Evolutionary conservation across 2,113 vertebrate genomes (phyloP).

Genomic region (Catagonus wagneri): DNA sequence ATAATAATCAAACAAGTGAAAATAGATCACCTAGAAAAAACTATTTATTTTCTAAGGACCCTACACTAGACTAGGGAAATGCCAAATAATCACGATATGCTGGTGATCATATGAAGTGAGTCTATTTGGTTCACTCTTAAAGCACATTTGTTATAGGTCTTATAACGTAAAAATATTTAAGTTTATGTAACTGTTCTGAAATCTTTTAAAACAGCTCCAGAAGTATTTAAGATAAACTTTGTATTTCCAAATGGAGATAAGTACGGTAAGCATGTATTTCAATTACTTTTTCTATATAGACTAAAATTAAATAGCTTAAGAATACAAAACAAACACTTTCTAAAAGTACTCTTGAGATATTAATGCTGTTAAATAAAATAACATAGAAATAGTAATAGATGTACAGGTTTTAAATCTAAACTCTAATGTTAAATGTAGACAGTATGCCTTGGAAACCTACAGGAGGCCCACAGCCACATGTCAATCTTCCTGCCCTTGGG

Average conservation of each 20-base stretch:
- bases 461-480: background rate
- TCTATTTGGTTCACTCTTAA: constrained; percentile 21
- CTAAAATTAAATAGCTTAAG: constrained; percentile 56
- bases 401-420: constrained; percentile 60
- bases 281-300: constrained; percentile 59
- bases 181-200: constrained; percentile 58
- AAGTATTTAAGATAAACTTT: constrained; percentile 81
- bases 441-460: background rate
- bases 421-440: background rate
- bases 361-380: constrained; percentile 46
- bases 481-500: background rate
- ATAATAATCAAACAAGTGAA: constrained; percentile 28
- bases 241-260: constrained; percentile 91
- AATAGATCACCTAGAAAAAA: constrained; percentile 44
- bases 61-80: constrained; percentile 16
- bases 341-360: constrained; percentile 2
- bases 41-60: constrained; percentile 32
- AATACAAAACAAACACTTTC: constrained; percentile 38
- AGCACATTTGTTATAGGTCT: background rate
- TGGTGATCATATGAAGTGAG: constrained; percentile 28
- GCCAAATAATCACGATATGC: background rate
- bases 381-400: constrained; percentile 22
- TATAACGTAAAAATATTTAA: constrained; percentile 34
- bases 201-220: constrained; percentile 83
- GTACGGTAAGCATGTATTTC: constrained; percentile 87